Evolutionary conservation across 2,888 invertebrate genomes (phyloP).

Genomic region (Dimorphilus gyrociliatus): DNA sequence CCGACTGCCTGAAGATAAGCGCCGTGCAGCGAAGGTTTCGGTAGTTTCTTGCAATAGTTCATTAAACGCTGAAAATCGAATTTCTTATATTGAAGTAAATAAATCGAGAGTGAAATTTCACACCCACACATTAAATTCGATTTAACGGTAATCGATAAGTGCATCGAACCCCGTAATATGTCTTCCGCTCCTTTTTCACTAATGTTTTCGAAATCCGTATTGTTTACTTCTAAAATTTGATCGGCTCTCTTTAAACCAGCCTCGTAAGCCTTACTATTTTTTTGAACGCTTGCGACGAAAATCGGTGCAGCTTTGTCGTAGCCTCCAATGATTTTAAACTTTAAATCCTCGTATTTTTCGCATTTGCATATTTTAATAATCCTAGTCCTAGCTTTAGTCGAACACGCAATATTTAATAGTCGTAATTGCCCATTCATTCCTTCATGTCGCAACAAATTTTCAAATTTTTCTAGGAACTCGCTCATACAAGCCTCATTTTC

Average conservation of each 20-base stretch:
- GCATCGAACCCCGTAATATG: slow-evolving; percentile 78
- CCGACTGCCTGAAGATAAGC: too few species aligned
- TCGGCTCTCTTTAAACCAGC: slow-evolving; percentile 90
- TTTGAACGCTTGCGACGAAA: slow-evolving; percentile 83
- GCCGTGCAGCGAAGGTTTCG: too few species aligned
- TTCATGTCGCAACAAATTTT: slow-evolving; percentile 61
- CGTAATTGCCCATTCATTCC: slow-evolving; percentile 53
- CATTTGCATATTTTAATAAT: slow-evolving; percentile 79
- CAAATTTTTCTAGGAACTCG: slow-evolving; percentile 83
- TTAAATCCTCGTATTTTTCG: slow-evolving; percentile 71
- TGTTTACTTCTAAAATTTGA: slow-evolving; percentile 89
- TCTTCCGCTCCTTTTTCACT: slow-evolving; percentile 78
- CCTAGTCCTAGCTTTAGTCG: slow-evolving; percentile 81
- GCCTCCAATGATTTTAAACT: slow-evolving; percentile 84
- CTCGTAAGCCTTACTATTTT: slow-evolving; percentile 80
- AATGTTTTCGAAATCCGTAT: slow-evolving; percentile 85
- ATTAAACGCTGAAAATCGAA: too few species aligned
- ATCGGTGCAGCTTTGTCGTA: slow-evolving; percentile 80
- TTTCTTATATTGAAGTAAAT: too few species aligned
- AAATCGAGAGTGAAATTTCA: too few species aligned
- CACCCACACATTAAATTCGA: slow-evolving; percentile 75
- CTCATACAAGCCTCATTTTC: slow-evolving; percentile 81
- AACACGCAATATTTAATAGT: slow-evolving; percentile 70
- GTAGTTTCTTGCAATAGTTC: too few species aligned
- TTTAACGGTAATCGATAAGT: slow-evolving; percentile 86